Percentiles rank a stretch among this genome's conserved stretches.
phyloP scores from a whole-genome alignment of 92 coral and sea anemone genomes.

The Plumapathes pennacea region DNA sequence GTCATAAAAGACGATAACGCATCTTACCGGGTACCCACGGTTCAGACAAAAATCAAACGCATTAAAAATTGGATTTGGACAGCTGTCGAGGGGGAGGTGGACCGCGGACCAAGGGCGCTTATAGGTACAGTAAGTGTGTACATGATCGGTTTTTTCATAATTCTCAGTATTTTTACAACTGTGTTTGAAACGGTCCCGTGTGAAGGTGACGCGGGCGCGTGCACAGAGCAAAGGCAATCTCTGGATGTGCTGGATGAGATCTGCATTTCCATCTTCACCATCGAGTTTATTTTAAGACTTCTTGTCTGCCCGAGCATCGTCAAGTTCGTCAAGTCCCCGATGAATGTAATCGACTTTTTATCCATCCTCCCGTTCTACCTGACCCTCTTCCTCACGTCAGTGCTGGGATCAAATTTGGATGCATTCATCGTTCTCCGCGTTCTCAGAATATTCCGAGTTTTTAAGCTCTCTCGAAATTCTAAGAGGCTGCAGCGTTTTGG shows the following conservation, averaged over 20 bases:
- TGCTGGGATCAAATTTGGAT: conserved; percentile 74
- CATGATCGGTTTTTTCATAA: conserved; percentile 78
- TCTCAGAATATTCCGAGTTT: conserved; percentile 84
- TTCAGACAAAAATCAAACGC: conserved; percentile 17
- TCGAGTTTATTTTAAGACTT: conserved; percentile 72
- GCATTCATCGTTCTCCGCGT: conserved; percentile 90
- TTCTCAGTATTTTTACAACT: conserved; percentile 89
- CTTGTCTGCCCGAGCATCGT: conserved; percentile 64
- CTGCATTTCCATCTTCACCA: conserved; percentile 80
- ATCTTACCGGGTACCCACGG: background rate
- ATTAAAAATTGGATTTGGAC: conserved; percentile 73
- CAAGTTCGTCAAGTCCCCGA: conserved; percentile 63
- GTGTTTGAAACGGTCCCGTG: conserved; percentile 95
- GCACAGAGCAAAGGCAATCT: conserved; percentile 57
- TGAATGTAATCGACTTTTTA: conserved; percentile 87
- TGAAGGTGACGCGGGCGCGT: conserved; percentile 42
- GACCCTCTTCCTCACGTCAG: conserved; percentile 52
- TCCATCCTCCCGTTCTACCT: conserved; percentile 88
- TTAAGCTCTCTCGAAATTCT: conserved; percentile 88
- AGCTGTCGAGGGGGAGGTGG: conserved; percentile 70
- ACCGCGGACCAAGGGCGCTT: conserved; percentile 62
- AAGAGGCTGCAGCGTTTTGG: conserved; percentile 87
- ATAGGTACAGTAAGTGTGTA: conserved; percentile 74
- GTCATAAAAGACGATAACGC: conserved; percentile 59
- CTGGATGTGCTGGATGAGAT: conserved; percentile 71